Conservation (phyloP, 2,888 invertebrate species). For the Epinotia bilunana region DNA sequence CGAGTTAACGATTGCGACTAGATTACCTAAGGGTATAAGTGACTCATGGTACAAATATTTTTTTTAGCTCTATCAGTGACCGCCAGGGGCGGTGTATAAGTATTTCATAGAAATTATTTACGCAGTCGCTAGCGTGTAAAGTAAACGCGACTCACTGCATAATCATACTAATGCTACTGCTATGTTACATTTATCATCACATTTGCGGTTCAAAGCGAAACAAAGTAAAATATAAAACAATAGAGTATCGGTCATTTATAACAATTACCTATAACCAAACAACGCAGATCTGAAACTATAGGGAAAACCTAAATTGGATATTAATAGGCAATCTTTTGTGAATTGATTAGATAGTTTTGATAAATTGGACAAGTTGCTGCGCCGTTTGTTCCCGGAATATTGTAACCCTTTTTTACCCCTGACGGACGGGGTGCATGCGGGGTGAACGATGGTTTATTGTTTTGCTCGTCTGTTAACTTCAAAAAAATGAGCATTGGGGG, state of each 20-base stretch:
- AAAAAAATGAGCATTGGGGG: conserved; percentile 26
- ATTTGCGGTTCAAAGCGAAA: neutral
- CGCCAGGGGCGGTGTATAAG: no score
- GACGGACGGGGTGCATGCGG: conserved; percentile 26
- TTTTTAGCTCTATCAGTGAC: no score
- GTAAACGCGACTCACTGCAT: no score
- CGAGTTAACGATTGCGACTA: no score
- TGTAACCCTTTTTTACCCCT: conserved; percentile 46
- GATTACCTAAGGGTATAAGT: no score
- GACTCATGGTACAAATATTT: no score
- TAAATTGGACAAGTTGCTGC: conserved; percentile 69
- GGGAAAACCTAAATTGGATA: conserved; percentile 79
- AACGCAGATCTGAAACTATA: conserved; percentile 76
- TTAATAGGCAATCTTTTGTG: conserved; percentile 75
- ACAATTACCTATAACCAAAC: conserved; percentile 83
- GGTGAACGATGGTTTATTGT: conserved; percentile 35
- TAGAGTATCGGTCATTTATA: conserved; percentile 81
- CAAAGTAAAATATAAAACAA: conserved; percentile 48
- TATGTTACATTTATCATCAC: no score
- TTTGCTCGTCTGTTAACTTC: conserved; percentile 34
- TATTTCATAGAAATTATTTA: no score
- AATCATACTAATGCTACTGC: no score
- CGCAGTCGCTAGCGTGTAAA: no score
- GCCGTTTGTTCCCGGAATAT: conserved; percentile 54
- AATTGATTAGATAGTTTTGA: conserved; percentile 82